Percentiles rank a stretch among this genome's conserved stretches.
Conservation (phyloP, 2,888 invertebrate species). For the Patella pellucida region DNA sequence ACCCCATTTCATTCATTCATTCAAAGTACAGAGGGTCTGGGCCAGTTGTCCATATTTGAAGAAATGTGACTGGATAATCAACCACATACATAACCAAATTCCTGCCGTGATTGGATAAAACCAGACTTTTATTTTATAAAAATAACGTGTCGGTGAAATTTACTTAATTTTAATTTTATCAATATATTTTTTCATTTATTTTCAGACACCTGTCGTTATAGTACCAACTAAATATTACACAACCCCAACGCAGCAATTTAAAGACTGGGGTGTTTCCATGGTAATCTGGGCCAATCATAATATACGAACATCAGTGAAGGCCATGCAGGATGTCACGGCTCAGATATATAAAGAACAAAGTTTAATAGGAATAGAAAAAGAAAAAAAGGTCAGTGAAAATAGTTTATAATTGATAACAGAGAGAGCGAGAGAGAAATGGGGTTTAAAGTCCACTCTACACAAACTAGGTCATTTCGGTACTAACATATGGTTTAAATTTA, state of each 20-base stretch:
- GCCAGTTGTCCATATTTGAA: too few species aligned
- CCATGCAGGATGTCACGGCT: conserved; percentile 69
- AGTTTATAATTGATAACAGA: not conserved
- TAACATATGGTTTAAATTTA: too few species aligned
- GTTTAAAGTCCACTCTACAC: not conserved
- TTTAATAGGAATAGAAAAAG: conserved; percentile 67
- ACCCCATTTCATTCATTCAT: too few species aligned
- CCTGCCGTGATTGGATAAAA: too few species aligned
- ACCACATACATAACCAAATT: too few species aligned
- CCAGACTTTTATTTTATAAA: too few species aligned
- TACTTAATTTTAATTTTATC: too few species aligned
- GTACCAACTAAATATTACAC: conserved; percentile 73
- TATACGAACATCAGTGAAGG: conserved; percentile 69
- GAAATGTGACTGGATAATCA: too few species aligned
- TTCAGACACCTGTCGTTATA: conserved; percentile 71
- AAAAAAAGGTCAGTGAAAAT: conserved; percentile 63
- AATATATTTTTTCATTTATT: not conserved
- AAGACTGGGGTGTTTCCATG: conserved; percentile 70
- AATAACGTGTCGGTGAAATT: too few species aligned
- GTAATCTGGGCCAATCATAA: conserved; percentile 73
- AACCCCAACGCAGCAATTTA: conserved; percentile 69
- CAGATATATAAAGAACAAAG: conserved; percentile 68
- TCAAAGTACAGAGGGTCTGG: too few species aligned
- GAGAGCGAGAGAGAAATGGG: not conserved
- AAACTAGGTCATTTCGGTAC: too few species aligned